A percentile compares a stretch with the other conserved stretches of the same genome.
phyloP scores from a whole-genome alignment of 2,888 invertebrate species.

The Lamproptera curius region DNA sequence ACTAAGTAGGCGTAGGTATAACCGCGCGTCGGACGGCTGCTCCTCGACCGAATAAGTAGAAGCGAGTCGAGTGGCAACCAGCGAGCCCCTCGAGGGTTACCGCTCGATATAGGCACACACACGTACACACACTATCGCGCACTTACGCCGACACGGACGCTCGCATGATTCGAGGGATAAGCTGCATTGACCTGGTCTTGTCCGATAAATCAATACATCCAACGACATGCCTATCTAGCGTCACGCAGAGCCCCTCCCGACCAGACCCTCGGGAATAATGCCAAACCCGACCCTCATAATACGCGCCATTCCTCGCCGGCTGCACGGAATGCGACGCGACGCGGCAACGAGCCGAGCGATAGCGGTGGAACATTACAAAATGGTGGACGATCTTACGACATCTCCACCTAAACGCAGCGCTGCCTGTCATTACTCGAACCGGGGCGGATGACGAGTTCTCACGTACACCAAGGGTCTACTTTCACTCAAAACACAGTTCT shows the following conservation, averaged over 20 bases:
- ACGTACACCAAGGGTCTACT: slow-evolving; percentile 71
- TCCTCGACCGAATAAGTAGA: slow-evolving; percentile 75
- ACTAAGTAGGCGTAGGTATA: slow-evolving; percentile 75
- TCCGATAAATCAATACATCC: slow-evolving; percentile 75
- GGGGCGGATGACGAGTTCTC: slow-evolving; percentile 76
- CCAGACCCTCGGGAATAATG: slow-evolving; percentile 70
- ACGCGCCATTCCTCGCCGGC: slow-evolving; percentile 67
- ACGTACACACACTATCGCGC: slow-evolving; percentile 46
- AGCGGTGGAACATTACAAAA: slow-evolving; percentile 76
- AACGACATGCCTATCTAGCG: slow-evolving; percentile 56
- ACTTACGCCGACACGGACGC: slow-evolving; percentile 72
- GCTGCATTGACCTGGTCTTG: slow-evolving; percentile 71
- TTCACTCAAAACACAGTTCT: slow-evolving; percentile 67
- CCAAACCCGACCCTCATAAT: slow-evolving; percentile 68
- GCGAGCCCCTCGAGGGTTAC: slow-evolving; percentile 73
- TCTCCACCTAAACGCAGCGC: slow-evolving; percentile 73
- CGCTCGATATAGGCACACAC: slow-evolving; percentile 75
- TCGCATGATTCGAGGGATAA: slow-evolving; percentile 62
- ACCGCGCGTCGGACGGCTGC: slow-evolving; percentile 60
- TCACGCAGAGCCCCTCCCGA: slow-evolving; percentile 64
- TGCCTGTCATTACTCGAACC: slow-evolving; percentile 72
- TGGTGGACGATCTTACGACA: slow-evolving; percentile 80
- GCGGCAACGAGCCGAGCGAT: slow-evolving; percentile 70
- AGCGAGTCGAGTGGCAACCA: slow-evolving; percentile 74
- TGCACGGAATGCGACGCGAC: slow-evolving; percentile 72